Conservation (phyloP, 2,113 vertebrate genomes). For the Saimiri boliviensis region DNA sequence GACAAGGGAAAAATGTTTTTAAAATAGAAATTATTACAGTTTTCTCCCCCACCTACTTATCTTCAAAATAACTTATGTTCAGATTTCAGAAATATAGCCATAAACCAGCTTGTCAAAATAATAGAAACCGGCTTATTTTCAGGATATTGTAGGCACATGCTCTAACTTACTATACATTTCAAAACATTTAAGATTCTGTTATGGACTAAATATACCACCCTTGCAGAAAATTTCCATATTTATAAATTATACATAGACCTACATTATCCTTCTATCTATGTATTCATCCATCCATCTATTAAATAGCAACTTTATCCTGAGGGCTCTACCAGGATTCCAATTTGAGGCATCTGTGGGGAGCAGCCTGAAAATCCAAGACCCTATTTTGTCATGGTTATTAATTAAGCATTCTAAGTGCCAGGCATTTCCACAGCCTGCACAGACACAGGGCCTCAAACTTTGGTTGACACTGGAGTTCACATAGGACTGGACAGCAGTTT, state of each 20-base stretch:
- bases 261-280: not conserved
- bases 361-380: not conserved
- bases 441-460: not conserved
- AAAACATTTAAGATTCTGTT: slow-evolving; percentile 61
- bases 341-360: not conserved
- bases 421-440: not conserved
- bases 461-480: not conserved
- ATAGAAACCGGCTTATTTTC: slow-evolving; percentile 44
- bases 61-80: slow-evolving; percentile 18
- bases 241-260: slow-evolving; percentile 57
- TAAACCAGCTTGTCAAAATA: slow-evolving; percentile 52
- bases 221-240: slow-evolving; percentile 56
- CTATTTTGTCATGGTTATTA: slow-evolving; percentile 25
- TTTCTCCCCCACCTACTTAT: not conserved
- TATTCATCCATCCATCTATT: slow-evolving; percentile 13
- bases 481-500: not conserved
- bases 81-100: not conserved
- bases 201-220: slow-evolving; percentile 46
- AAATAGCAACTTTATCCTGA: slow-evolving; percentile 50
- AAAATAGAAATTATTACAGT: slow-evolving; percentile 38
- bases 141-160: not conserved
- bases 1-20: not conserved
- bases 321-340: slow-evolving; percentile 8
- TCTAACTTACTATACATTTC: slow-evolving; percentile 51
- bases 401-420: slow-evolving; percentile 2